Conservation (phyloP, 2,113 vertebrate species). For the Camelus bactrianus region DNA sequence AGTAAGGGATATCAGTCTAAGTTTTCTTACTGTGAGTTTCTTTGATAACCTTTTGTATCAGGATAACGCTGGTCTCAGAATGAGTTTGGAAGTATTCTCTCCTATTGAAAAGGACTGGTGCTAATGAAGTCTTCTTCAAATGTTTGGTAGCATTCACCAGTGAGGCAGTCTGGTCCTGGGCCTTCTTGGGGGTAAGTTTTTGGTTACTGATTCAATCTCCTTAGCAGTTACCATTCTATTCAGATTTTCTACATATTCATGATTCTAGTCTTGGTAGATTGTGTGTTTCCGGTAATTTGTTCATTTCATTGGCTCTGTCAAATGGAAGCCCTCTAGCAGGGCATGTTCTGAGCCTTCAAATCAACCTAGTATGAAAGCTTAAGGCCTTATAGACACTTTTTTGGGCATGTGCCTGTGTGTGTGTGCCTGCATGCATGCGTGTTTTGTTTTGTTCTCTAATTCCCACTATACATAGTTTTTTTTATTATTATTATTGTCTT, state of each 20-base stretch:
- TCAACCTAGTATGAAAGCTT: background rate
- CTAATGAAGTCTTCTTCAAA: background rate
- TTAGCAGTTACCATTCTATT: background rate
- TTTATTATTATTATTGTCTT: background rate
- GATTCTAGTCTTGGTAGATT: background rate
- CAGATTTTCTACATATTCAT: background rate
- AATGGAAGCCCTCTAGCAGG: background rate
- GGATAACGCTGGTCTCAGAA: background rate
- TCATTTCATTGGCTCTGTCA: background rate
- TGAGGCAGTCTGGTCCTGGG: background rate
- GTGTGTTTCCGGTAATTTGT: background rate
- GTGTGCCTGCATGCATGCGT: background rate
- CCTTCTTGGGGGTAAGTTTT: background rate
- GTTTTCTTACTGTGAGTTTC: background rate
- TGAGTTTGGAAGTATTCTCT: background rate
- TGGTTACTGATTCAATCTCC: background rate
- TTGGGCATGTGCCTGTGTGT: background rate
- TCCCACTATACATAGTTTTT: fast-evolving
- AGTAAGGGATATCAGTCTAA: background rate
- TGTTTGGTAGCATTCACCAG: background rate
- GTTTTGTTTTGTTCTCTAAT: background rate
- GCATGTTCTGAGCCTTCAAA: background rate
- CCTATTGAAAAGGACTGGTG: background rate
- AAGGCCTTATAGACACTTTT: background rate
- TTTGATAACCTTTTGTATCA: background rate